phyloP scores from a whole-genome alignment of 2,888 invertebrate species.

The Acheta domesticus region DNA sequence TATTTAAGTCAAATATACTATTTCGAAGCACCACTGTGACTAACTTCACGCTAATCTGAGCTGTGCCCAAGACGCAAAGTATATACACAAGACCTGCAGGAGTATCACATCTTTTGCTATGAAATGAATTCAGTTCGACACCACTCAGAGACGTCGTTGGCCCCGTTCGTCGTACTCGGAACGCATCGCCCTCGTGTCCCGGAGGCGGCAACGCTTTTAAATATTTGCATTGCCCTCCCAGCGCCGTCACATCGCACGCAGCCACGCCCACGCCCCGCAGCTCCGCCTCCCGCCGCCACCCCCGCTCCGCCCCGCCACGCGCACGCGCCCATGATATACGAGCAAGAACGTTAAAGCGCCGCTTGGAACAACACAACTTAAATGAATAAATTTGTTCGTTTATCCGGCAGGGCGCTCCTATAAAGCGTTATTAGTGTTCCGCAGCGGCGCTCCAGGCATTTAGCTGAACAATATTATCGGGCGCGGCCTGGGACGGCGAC shows the following conservation, averaged over 20 bases:
- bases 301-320: background rate
- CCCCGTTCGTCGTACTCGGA: too few species aligned
- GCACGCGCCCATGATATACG: background rate
- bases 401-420: slow-evolving; percentile 18
- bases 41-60: too few species aligned
- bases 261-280: background rate
- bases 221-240: background rate
- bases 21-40: too few species aligned
- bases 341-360: slow-evolving; percentile 1
- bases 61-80: too few species aligned
- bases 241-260: background rate
- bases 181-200: too few species aligned
- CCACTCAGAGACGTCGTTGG: too few species aligned
- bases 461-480: slow-evolving; percentile 9
- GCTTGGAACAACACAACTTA: background rate
- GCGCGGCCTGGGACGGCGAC: background rate
- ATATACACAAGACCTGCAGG: too few species aligned
- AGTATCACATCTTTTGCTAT: too few species aligned
- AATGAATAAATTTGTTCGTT: slow-evolving; percentile 18
- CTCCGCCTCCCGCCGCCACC: background rate
- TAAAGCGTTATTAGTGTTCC: slow-evolving; percentile 1
- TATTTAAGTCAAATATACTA: too few species aligned
- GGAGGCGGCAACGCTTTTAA: background rate
- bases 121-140: too few species aligned
- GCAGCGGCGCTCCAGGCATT: background rate